These are phyloP conservation scores for Aplocera efformata DNA, from an alignment of 2,888 invertebrate genomes.

Conservation along the genomic window DNA sequence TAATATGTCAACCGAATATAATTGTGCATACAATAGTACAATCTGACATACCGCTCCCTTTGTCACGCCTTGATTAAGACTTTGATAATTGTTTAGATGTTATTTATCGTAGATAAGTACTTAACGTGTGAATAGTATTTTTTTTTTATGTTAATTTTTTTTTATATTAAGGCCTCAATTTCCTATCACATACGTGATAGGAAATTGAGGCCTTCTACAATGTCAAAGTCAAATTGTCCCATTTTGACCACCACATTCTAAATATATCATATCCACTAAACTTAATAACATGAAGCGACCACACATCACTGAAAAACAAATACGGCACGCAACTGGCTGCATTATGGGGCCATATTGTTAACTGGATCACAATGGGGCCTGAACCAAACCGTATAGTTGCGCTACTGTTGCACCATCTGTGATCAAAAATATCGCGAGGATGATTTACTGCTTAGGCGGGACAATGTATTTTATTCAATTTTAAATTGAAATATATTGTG, in stretches of 20 bases:
- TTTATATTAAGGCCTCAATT: too few species aligned
- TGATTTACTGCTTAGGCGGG: constrained; percentile 40
- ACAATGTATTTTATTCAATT: neutral
- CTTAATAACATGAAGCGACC: too few species aligned
- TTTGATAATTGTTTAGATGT: constrained; percentile 18
- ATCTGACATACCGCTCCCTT: constrained; percentile 21
- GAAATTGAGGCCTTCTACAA: too few species aligned
- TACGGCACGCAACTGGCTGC: constrained; percentile 32
- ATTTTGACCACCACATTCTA: too few species aligned
- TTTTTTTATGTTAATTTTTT: constrained; percentile 1
- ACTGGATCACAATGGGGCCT: constrained; percentile 57
- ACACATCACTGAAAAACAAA: constrained; percentile 18
- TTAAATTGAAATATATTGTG: too few species aligned
- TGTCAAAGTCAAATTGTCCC: too few species aligned
- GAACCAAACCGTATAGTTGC: constrained; percentile 71
- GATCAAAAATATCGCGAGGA: constrained; percentile 61
- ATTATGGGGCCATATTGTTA: constrained; percentile 55
- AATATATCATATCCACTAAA: too few species aligned
- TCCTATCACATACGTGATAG: too few species aligned
- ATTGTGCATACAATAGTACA: constrained; percentile 8
- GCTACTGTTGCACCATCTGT: constrained; percentile 15
- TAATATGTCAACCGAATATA: constrained; percentile 11
- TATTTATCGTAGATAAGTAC: constrained; percentile 19
- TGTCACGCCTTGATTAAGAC: constrained; percentile 7
- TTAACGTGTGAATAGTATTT: constrained; percentile 15